A percentile compares a stretch with the other conserved stretches of the same genome.
Evolutionary conservation across 2,113 vertebrate species (phyloP).

Genomic region (Zapus hudsonius): DNA sequence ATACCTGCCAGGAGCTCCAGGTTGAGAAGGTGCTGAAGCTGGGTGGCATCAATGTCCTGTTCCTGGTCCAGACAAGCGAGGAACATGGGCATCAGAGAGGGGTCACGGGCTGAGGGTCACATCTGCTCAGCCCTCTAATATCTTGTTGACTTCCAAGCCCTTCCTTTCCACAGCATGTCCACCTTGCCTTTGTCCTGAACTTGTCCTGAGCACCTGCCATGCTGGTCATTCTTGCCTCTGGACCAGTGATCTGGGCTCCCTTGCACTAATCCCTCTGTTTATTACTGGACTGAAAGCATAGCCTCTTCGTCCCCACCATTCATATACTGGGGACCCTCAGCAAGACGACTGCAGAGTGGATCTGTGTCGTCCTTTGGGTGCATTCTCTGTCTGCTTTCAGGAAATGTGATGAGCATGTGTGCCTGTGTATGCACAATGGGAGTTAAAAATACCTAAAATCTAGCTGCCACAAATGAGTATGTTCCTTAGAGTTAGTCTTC

Average conservation of each 20-base stretch:
- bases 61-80: constrained; percentile 72
- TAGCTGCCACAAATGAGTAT: not conserved
- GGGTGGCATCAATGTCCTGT: constrained; percentile 77
- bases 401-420: not conserved
- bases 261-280: not conserved
- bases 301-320: not conserved
- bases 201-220: not conserved
- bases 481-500: not conserved
- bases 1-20: constrained; percentile 84
- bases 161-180: not conserved
- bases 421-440: not conserved
- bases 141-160: not conserved
- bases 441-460: not conserved
- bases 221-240: not conserved
- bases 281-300: not conserved
- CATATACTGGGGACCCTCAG: not conserved
- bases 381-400: constrained; percentile 18
- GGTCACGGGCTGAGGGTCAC: not conserved
- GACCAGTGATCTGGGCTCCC: not conserved
- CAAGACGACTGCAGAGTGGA: not conserved
- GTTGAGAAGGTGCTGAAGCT: constrained; percentile 86
- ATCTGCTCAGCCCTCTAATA: not conserved
- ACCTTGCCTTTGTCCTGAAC: not conserved
- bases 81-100: not conserved
- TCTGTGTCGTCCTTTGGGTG: not conserved